Evolutionary conservation across 2,113 vertebrate species (phyloP), one percentile per base, ranked within the genome.

Genomic region (Sclerurus mexicanus): DNA sequence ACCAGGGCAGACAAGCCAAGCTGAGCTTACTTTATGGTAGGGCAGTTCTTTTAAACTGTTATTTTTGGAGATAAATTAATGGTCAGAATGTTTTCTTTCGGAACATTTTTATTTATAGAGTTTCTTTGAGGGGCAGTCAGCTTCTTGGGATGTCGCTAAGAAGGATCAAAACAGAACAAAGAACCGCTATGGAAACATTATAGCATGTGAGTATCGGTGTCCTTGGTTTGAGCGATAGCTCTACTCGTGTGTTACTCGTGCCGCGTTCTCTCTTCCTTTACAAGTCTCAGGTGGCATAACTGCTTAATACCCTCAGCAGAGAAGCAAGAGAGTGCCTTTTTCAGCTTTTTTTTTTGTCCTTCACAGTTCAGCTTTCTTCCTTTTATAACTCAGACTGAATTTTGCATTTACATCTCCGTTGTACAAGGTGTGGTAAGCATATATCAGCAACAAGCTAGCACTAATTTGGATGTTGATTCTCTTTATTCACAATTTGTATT

Each of bases 181-280:
- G 98, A 99, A 99, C 96, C 99, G 99, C 97, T 99, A 99, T 83
- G 99, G 99, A 94, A 99, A 99, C 98, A 99, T 99, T 95, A 99
- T 99, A 96, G 99, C 99, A 97, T 99, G 99, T 99, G 98, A 99
- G 99, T 98, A 96, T 89, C 40, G 15, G 85, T 82, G 81, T 89
- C 42, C 78, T 84, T 75, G 67, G 83, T 94, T 30, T 71, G 89
- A 86, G 72, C 42, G 0, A 30, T 87, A 73, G 69, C 80, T 15
- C 14, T 58, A 79, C 42, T 92, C 8, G 4, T 76, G 64, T 86
- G 37, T 84, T 90, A 63, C 68, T 78, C 11, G 20, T 91, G 76
- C 69, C 2, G 0, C 64, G 31, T 49, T 90, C 37, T 91, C 90
- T 71, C 93, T 60, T 35, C 88, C 58, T 87, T 90, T 67, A 40